A percentile compares a stretch with the other conserved stretches of the same genome.
Evolutionary conservation across 2,888 invertebrate species (phyloP).

Genomic region (Drosophila kambysellisi): DNA sequence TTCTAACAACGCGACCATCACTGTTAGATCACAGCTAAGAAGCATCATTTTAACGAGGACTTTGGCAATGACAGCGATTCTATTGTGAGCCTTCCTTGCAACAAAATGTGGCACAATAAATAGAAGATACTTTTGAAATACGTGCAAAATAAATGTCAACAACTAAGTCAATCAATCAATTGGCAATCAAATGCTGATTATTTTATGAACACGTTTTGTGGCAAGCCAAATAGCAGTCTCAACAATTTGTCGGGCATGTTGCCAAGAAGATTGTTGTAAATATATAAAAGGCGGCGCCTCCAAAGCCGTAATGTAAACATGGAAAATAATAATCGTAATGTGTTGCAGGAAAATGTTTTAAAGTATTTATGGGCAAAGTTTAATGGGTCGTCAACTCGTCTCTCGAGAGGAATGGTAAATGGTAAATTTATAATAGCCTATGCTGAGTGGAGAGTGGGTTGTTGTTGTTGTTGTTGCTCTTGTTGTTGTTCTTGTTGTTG

Average conservation of each 20-base stretch:
- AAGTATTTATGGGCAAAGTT: constrained; percentile 71
- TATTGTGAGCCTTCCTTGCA: constrained; percentile 18
- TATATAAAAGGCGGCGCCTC: neutral
- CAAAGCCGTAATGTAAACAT: constrained; percentile 48
- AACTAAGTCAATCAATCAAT: constrained; percentile 22
- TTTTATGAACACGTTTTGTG: constrained; percentile 23
- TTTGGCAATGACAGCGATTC: constrained; percentile 42
- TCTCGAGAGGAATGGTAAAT: neutral
- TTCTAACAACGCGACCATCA: constrained; percentile 4
- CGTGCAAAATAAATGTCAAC: constrained; percentile 2
- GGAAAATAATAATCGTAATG: constrained; percentile 45
- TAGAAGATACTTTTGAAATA: constrained; percentile 3
- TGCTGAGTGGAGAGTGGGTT: neutral
- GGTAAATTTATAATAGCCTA: constrained; percentile 29
- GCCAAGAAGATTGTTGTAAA: constrained; percentile 36
- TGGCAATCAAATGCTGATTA: constrained; percentile 52
- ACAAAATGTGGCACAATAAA: constrained; percentile 1
- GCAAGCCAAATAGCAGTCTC: neutral
- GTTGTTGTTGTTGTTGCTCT: constrained; percentile 14
- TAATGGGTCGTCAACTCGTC: constrained; percentile 52
- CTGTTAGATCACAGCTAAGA: constrained; percentile 7
- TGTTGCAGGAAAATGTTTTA: neutral
- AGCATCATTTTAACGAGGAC: constrained; percentile 4
- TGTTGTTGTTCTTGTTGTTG: constrained; percentile 1
- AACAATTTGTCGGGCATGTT: constrained; percentile 22